Evolutionary conservation across 2,797 vertebrate species (phyloP).

Genomic region (Bovichtus diacanthus): DNA sequence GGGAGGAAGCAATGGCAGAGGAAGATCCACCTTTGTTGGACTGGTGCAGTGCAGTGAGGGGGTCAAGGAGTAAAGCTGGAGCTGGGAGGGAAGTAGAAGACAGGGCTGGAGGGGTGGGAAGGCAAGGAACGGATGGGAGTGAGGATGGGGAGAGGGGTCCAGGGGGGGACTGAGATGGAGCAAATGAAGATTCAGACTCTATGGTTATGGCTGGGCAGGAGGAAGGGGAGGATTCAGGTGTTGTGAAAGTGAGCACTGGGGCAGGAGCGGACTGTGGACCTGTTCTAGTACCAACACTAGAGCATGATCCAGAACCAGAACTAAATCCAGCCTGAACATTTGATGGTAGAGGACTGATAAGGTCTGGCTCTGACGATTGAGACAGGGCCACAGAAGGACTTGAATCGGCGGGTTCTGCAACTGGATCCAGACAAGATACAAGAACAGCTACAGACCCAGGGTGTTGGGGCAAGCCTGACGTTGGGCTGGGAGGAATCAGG

Average conservation of each 20-base stretch:
- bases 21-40: constrained; percentile 58
- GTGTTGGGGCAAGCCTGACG: not conserved
- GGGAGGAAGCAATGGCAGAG: constrained; percentile 69
- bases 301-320: constrained; percentile 7
- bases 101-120: constrained; percentile 7
- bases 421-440: constrained; percentile 18
- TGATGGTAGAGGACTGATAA: constrained; percentile 21
- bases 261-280: not conserved
- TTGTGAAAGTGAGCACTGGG: constrained; percentile 11
- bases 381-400: constrained; percentile 14
- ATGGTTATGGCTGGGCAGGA: constrained; percentile 70
- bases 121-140: constrained; percentile 43
- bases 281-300: constrained; percentile 5
- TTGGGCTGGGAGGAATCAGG: not conserved
- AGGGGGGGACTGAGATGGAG: constrained; percentile 8
- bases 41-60: constrained; percentile 66
- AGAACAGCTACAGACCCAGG: constrained; percentile 1
- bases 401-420: not conserved
- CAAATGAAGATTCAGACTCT: constrained; percentile 42
- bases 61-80: constrained; percentile 65
- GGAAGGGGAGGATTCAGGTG: not conserved
- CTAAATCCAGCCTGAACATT: constrained; percentile 22
- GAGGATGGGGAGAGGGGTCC: constrained; percentile 40
- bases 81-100: constrained; percentile 29
- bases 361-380: constrained; percentile 10